Evolutionary conservation across 2,888 invertebrate genomes (phyloP), one percentile per base, ranked within the genome.

Genomic region (Pandemis heparana): DNA sequence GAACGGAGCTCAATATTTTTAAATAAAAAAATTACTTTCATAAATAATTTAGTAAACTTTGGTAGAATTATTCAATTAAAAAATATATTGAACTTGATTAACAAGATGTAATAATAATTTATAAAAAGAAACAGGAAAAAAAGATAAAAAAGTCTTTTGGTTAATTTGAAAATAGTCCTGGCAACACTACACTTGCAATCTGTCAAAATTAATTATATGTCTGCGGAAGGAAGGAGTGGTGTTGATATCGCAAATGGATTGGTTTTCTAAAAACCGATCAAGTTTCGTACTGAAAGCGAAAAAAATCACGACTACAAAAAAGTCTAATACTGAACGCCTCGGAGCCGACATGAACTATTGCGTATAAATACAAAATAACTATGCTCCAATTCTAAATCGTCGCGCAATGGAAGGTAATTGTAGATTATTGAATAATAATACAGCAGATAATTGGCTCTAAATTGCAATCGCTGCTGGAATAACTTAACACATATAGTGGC

Each of bases 181-280:
- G 46, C 70, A 74, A 62, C 64, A 69, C 64, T 18, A 48, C 4
- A 32, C 23, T 2, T 43, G 60, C 69, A 53, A 70, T 39, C 64
- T 75, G 74, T 75, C 71, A 71, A 71, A 70, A 67, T 4, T 75
- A 75, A 75, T 70, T 70, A 43, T 63, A 38, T 62, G 65, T 67
- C 61, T 70, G 48, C 66, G 41, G 66, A 62, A 71, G 74, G 70
- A 62, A 71, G 74, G 70, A 70, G 74, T 74, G 70, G 70, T 75
- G 71, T 70, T 62, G 71, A 71, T 67, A 61, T 71, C 67, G 74
- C 71, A 75, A 75, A 70, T 75, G 74, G 74, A 75, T 70, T 64
- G 53, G 61, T 65, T 43, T 74, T 74, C 59, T 70, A 74, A 74
- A 65, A 60, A 70, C 41, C 65, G 60, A 60, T 61, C 62, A 23